Conservation (phyloP, 2,797 vertebrate species). For the Chiroxiphia lanceolata region DNA sequence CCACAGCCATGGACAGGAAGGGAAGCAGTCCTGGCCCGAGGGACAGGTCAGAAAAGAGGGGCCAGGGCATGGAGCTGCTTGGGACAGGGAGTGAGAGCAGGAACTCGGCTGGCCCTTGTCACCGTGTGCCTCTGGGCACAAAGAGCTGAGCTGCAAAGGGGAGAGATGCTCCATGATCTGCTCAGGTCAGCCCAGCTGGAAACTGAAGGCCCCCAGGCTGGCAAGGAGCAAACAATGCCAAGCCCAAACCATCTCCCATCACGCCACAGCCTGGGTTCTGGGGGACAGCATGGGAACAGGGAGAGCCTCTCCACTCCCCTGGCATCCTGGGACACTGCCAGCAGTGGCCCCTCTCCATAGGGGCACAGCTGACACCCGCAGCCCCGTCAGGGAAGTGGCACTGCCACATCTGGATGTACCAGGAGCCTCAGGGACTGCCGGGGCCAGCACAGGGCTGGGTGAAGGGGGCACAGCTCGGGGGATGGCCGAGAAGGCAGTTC, state of each 20-base stretch:
- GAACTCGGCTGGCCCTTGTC: not conserved
- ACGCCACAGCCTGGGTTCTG: not conserved
- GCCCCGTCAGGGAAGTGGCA: rapidly evolving
- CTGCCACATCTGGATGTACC: rapidly evolving
- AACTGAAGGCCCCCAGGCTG: not conserved
- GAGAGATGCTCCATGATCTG: not conserved
- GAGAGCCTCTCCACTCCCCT: rapidly evolving
- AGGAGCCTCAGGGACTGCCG: rapidly evolving
- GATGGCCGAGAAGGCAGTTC: not conserved
- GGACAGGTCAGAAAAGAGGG: not conserved
- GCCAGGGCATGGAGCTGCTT: not conserved
- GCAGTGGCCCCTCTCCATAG: not conserved
- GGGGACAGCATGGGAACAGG: not conserved
- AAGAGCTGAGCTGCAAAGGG: not conserved
- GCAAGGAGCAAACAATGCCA: not conserved
- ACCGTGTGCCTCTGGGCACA: not conserved
- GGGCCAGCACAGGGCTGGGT: rapidly evolving
- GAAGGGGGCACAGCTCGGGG: not conserved
- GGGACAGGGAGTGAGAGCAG: not conserved
- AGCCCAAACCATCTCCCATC: not conserved
- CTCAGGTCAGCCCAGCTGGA: not conserved
- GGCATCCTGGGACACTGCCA: not conserved
- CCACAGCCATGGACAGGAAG: not conserved
- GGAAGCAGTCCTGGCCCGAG: not conserved
- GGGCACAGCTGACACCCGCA: not conserved